Percentiles rank a stretch among this genome's conserved stretches.
These are phyloP conservation scores for Ephydatia muelleri DNA, from an alignment of 37 sponge, comb jelly and placozoan species.

Conservation along the genomic window DNA sequence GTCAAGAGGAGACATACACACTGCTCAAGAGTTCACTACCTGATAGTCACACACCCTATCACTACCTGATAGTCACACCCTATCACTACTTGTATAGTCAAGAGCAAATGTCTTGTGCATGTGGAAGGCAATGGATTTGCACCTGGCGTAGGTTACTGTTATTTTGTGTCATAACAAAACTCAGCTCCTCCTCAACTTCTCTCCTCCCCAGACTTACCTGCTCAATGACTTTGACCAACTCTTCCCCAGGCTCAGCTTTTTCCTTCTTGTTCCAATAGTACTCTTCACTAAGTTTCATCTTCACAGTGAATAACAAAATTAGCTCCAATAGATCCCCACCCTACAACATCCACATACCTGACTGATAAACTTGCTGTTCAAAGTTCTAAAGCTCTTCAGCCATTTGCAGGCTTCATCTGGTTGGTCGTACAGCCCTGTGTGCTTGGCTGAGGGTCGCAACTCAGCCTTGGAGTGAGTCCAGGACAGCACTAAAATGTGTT, in stretches of 20 bases:
- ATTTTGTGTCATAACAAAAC: not conserved
- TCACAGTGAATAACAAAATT: not conserved
- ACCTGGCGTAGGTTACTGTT: not conserved
- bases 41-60: not conserved
- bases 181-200: slow-evolving; percentile 53
- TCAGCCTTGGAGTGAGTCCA: slow-evolving; percentile 60
- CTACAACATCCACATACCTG: slow-evolving; percentile 27
- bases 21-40: not conserved
- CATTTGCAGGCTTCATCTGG: slow-evolving; percentile 52
- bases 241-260: slow-evolving; percentile 25
- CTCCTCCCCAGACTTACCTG: slow-evolving; percentile 58
- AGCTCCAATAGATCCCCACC: not conserved
- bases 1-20: not conserved
- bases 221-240: slow-evolving; percentile 56
- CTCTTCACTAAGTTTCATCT: slow-evolving; percentile 39
- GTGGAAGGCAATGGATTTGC: not conserved
- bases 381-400: slow-evolving; percentile 56
- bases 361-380: slow-evolving; percentile 28
- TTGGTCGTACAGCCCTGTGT: slow-evolving; percentile 45
- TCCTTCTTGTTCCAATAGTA: slow-evolving; percentile 60
- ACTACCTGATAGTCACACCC: not conserved
- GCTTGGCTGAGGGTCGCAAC: slow-evolving; percentile 35
- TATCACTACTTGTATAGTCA: slow-evolving; percentile 58
- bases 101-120: slow-evolving; percentile 46
- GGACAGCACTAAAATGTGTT: slow-evolving; percentile 30